These are phyloP conservation scores for Melanaphis sacchari DNA, from an alignment of 1,140 invertebrate species.

Conservation along the genomic window DNA sequence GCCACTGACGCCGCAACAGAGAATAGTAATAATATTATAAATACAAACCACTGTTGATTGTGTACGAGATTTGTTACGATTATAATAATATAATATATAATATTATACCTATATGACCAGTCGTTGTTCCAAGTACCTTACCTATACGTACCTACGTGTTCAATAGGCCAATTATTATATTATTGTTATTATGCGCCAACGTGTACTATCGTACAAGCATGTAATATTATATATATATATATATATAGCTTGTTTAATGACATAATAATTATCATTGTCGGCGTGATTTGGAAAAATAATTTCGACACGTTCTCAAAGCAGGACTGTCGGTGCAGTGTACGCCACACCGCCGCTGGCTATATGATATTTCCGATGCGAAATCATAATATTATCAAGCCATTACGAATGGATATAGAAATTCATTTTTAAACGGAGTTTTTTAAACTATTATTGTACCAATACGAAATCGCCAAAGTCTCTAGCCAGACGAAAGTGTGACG, in stretches of 20 bases:
- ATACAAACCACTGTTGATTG: background rate
- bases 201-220: background rate
- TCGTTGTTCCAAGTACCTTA: background rate
- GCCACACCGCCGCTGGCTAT: background rate
- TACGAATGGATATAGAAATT: background rate
- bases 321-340: background rate
- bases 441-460: background rate
- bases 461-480: background rate
- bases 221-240: background rate
- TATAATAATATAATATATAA: background rate
- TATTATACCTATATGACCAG: background rate
- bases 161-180: conserved; percentile 1
- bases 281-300: background rate
- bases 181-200: background rate
- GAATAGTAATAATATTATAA: background rate
- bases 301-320: background rate
- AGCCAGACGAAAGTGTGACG: background rate
- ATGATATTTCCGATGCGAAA: background rate
- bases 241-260: background rate
- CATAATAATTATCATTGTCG: background rate
- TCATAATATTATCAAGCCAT: background rate
- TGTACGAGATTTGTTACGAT: background rate
- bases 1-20: background rate
- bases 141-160: background rate
- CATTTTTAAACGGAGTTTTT: background rate